A percentile compares a stretch with the other conserved stretches of the same genome.
These are phyloP conservation scores for Gobionotothen gibberifrons DNA, from an alignment of 2,797 vertebrate genomes.

Conservation along the genomic window DNA sequence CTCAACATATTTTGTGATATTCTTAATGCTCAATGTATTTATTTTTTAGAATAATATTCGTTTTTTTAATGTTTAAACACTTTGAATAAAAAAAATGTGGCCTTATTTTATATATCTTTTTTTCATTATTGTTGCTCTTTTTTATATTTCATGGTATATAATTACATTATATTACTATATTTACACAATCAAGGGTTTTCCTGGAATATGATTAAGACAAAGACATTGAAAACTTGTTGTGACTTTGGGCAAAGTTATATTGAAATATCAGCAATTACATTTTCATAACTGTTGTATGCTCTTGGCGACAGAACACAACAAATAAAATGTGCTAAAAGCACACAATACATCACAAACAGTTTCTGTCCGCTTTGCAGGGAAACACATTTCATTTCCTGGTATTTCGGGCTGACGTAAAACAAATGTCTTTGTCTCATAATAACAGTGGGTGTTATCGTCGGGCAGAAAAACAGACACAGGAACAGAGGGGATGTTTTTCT, in stretches of 20 bases:
- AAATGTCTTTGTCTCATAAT: conserved; percentile 15
- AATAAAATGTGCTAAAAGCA: background rate
- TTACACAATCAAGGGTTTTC: background rate
- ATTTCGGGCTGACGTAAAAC: conserved; percentile 12
- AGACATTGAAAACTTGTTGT: background rate
- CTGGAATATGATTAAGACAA: background rate
- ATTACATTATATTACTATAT: background rate
- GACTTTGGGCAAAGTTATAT: background rate
- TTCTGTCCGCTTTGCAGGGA: background rate
- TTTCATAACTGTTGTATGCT: background rate
- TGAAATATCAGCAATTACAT: background rate
- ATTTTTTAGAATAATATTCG: background rate
- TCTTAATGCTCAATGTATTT: background rate
- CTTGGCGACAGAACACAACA: background rate
- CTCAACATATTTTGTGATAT: background rate
- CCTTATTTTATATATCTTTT: too few species aligned
- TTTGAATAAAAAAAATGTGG: too few species aligned
- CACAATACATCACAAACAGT: background rate
- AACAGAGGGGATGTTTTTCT: conserved; percentile 66
- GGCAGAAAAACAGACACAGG: conserved; percentile 54
- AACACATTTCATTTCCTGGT: conserved; percentile 8
- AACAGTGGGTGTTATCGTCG: conserved; percentile 31
- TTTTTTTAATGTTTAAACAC: background rate
- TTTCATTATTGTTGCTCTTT: background rate
- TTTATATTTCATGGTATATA: background rate